These are phyloP conservation scores for Sebastes fasciatus DNA, from an alignment of 2,113 vertebrate genomes.

Conservation along the genomic window DNA sequence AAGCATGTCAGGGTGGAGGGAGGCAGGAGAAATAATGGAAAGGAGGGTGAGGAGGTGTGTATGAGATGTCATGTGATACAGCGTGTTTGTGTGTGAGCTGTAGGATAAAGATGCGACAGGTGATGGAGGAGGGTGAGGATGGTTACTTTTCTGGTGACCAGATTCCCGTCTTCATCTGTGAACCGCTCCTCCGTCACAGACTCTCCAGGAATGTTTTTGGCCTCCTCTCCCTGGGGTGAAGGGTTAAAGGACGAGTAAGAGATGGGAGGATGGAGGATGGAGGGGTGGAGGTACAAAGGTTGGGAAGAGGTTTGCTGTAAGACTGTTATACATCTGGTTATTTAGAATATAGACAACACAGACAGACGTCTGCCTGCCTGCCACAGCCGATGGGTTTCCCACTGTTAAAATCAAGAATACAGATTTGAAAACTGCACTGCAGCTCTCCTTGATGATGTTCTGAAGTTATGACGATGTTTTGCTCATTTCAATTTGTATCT, in stretches of 20 bases:
- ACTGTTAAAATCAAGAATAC: not conserved
- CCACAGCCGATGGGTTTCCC: constrained; percentile 2
- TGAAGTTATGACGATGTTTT: no score
- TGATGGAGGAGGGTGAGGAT: constrained; percentile 25
- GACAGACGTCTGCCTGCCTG: not conserved
- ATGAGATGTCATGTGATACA: not conserved
- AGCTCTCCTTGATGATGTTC: not conserved
- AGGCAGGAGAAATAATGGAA: constrained; percentile 31
- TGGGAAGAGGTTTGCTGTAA: not conserved
- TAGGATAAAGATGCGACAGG: not conserved
- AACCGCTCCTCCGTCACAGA: constrained; percentile 97
- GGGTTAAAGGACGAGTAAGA: constrained; percentile 20
- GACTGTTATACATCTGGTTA: not conserved
- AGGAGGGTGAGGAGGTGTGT: not conserved
- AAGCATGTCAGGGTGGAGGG: constrained; percentile 41
- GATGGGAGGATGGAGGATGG: constrained; percentile 40
- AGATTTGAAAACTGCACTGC: not conserved
- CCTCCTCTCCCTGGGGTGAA: constrained; percentile 90
- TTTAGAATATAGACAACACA: not conserved
- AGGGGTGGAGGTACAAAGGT: not conserved
- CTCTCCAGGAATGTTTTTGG: constrained; percentile 95
- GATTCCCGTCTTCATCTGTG: constrained; percentile 96
- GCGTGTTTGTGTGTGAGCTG: not conserved
- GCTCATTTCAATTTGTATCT: no score
- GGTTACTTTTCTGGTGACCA: constrained; percentile 99